Percentiles rank a stretch among this genome's conserved stretches.
phyloP scores from a whole-genome alignment of 1,140 invertebrate genomes.

The Nephotettix cincticeps region DNA sequence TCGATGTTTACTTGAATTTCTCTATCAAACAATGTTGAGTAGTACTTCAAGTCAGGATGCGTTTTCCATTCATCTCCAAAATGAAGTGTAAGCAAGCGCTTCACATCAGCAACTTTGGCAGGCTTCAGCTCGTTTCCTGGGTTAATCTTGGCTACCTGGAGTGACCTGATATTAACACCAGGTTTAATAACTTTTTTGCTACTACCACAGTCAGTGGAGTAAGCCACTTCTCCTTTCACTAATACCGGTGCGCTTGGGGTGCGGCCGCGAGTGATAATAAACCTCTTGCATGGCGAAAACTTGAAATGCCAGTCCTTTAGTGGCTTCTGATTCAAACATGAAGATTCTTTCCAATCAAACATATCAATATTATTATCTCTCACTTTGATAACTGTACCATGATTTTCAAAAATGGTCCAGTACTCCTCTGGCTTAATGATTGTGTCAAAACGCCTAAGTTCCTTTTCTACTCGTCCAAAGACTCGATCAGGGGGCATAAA shows the following conservation, averaged over 20 bases:
- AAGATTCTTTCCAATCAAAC: conserved; percentile 26
- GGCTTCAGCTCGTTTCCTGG: neutral
- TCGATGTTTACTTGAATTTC: neutral
- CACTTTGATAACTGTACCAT: conserved; percentile 26
- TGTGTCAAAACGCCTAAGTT: conserved; percentile 35
- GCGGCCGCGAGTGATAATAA: too few relatives aligned
- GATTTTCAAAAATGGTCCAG: conserved; percentile 24
- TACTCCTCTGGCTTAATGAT: conserved; percentile 32
- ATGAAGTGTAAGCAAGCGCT: conserved; percentile 3
- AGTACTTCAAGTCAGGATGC: neutral
- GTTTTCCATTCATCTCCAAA: conserved; percentile 24
- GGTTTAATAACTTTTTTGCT: neutral
- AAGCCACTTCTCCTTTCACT: conserved; percentile 27
- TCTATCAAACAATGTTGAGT: neutral
- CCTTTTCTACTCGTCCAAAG: conserved; percentile 42
- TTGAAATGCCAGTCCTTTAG: conserved; percentile 30
- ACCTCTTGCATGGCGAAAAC: conserved; percentile 26
- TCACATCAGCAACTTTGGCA: conserved; percentile 8
- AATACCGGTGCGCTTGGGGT: conserved; percentile 8
- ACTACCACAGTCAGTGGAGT: neutral
- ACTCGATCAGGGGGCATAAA: conserved; percentile 43
- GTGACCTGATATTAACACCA: neutral
- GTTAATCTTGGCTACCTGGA: neutral
- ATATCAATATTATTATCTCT: neutral
- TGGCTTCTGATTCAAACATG: neutral